Base-by-base conservation (phyloP, 1,140 invertebrate genomes). In the Lethrus apterus region DNA sequence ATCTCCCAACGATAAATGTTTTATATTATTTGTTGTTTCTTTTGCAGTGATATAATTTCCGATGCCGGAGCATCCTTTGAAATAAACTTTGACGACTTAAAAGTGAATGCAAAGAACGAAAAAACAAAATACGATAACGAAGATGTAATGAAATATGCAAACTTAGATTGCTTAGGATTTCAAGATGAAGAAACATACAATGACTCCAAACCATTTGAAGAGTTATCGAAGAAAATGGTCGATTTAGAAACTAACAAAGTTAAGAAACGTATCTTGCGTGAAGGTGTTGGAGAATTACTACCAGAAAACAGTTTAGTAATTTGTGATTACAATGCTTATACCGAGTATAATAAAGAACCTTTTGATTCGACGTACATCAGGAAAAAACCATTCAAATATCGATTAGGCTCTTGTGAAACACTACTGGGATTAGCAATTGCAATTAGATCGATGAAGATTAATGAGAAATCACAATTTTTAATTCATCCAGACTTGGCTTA, bases 241-340 rank as follows among this genome's bases (percentile, higher is more conserved):
- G 50, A 64, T 44, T 40, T 51, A 20, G 38, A 45, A 31, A 43
- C 59, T 44, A n/a, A n/a, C n/a, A 54, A 51, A 29, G 50, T 66
- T 13, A 66, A 65, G 36, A 65, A 66, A 34, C 23, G 48, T 21
- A 51, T 66, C 11, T 29, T 62, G 30, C 38, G 55, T 21, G 50
- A 58, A 60, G 82, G 82, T n/a, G 60, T 71, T 33, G 82, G 80
- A 1, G 62, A 70, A 5, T 38, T 68, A 20, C 64, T 84, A 1
- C 74, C 78, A 1, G 29, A 58, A 0, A 70, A 78, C 50, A 65
- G 73, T n/a, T 59, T 73, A 36, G 76, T 84, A 1, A 72, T 64
- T 0, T 57, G 86, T 9, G 77, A 88, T 54, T 87, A 86, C 54
- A 74, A 81, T 19, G 79, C 73, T 0, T 86, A 79, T 54, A 70